Evolutionary conservation across 2,113 vertebrate genomes (phyloP), one percentile per base, ranked within the genome.

Genomic region (Lepidiolamprologus cunningtoni): DNA sequence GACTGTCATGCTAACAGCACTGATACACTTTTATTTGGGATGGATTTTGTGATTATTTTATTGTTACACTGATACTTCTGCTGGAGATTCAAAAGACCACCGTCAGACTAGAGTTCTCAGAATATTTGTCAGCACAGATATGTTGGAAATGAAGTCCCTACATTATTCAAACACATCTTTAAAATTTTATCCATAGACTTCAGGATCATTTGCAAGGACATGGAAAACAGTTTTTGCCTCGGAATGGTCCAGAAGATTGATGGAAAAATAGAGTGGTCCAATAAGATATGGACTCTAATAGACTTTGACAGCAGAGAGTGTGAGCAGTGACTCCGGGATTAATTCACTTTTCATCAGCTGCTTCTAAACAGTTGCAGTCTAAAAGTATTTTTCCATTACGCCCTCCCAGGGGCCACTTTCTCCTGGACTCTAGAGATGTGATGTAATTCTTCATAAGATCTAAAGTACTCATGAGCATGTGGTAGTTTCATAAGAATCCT

Each of bases 311-410:
- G 73, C 26, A 78, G 26, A 31, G 23, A 50, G 26, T 78, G 73
- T 78, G 10, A n/a, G 73, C 45, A 33, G 45, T 31, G 26, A n/a
- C 45, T 52, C 45, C 23, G 0, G 23, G 23, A 82, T 45, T 58
- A 82, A 61, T 61, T 61, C 54, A 61, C 55, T 57, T 52, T 63
- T 52, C 55, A 61, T 57, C 45, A 35, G 8, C 13, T n/a, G 52
- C 42, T 80, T 84, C 28, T n/a, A 57, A 83, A 76, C 47, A 19
- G 26, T 45, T 79, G 40, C 16, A 8, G 11, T 71, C 53, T 31
- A 5, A 33, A 81, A 40, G 31, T 78, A 68, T 73, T 87, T 89
- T 91, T 89, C 91, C 88, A 89, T 87, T 19, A 37, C 40, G 5
- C 31, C 12, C 68, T 81, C 83, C 58, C 28, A 6, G 5, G 52